Evolutionary conservation across 2,797 vertebrate genomes (phyloP).

Genomic region (Lepus townsendii): DNA sequence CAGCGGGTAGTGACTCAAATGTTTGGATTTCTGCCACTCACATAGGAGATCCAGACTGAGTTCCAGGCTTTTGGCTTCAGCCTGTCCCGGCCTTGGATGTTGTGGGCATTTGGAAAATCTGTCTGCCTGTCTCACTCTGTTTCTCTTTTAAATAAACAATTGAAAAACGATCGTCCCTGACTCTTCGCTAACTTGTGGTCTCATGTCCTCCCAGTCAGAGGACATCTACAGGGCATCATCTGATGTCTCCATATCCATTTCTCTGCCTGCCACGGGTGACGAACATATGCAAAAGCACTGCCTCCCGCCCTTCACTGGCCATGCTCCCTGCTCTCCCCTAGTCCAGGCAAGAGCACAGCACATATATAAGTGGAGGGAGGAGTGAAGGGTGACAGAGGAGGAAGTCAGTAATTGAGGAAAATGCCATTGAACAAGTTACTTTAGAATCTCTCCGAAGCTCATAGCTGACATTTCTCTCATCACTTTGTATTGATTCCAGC

Average conservation of each 20-base stretch:
- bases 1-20: too few species aligned
- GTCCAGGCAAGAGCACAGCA: neutral
- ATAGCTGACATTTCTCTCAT: neutral
- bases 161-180: neutral
- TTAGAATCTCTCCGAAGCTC: neutral
- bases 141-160: neutral
- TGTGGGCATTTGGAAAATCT: too few species aligned
- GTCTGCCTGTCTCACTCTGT: too few species aligned
- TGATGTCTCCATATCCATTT: neutral
- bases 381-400: neutral
- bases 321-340: neutral
- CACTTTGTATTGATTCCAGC: neutral
- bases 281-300: neutral
- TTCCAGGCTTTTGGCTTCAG: too few species aligned
- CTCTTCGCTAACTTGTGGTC: neutral
- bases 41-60: too few species aligned
- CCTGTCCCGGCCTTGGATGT: too few species aligned
- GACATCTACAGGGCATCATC: neutral
- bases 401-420: neutral
- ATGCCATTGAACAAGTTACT: neutral
- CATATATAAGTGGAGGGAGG: neutral
- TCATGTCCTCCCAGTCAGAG: neutral
- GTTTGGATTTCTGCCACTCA: too few species aligned
- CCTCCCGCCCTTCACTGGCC: accelerated
- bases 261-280: neutral